Evolutionary conservation across 2,888 invertebrate species (phyloP).

Genomic region (Trichopoda pennipes): DNA sequence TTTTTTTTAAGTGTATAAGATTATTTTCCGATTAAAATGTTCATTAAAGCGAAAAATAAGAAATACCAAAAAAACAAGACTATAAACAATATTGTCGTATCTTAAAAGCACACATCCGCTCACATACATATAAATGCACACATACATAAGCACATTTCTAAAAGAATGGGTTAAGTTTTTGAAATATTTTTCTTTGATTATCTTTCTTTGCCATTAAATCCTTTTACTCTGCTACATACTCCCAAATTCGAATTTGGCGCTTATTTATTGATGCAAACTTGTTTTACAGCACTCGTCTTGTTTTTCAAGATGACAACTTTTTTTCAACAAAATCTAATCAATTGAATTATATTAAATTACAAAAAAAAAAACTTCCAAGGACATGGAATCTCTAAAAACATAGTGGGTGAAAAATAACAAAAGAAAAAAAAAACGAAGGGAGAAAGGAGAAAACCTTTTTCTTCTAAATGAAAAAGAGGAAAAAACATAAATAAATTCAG

Average conservation of each 20-base stretch:
- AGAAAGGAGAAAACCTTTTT: constrained; percentile 32
- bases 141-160: not conserved
- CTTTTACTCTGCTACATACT: constrained; percentile 35
- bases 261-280: constrained; percentile 59
- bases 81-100: constrained; percentile 50
- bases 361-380: constrained; percentile 64
- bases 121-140: constrained; percentile 4
- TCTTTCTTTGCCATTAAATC: constrained; percentile 25
- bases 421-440: constrained; percentile 6
- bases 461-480: not conserved
- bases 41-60: constrained; percentile 44
- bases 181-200: constrained; percentile 52
- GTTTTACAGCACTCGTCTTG: no score
- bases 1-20: constrained; percentile 42
- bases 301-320: no score
- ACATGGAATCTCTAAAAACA: no score
- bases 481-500: constrained; percentile 37
- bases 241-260: constrained; percentile 22
- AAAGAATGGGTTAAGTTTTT: constrained; percentile 60
- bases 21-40: constrained; percentile 55
- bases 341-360: constrained; percentile 67
- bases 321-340: constrained; percentile 50
- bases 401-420: constrained; percentile 16
- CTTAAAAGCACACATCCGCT: not conserved
- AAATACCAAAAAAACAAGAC: constrained; percentile 39